Evolutionary conservation across 1,140 invertebrate species (phyloP).

Genomic region (Drosophila burlai): DNA sequence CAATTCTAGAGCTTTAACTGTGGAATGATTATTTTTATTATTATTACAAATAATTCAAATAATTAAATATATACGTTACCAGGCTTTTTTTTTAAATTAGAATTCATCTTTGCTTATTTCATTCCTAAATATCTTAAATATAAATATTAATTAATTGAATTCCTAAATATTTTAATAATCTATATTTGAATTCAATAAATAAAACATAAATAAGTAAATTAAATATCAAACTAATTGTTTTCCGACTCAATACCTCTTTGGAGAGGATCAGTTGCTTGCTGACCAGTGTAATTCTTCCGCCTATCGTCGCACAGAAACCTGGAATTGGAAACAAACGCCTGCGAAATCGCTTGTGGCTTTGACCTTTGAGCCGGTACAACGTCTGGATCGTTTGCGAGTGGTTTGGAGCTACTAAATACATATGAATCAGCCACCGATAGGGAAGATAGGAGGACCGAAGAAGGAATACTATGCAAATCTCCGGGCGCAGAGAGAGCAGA

Average conservation of each 20-base stretch:
- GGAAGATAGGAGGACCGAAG: background rate
- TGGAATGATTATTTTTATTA: background rate
- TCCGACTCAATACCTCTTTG: background rate
- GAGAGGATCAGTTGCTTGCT: background rate
- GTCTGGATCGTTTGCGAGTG: slow-evolving; percentile 17
- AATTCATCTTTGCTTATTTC: too few species aligned
- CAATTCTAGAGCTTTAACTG: background rate
- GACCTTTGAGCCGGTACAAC: slow-evolving; percentile 53
- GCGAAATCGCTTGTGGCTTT: slow-evolving; percentile 28
- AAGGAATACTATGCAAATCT: slow-evolving; percentile 34
- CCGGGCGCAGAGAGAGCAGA: background rate
- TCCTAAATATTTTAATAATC: too few species aligned
- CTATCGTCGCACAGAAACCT: slow-evolving; percentile 18
- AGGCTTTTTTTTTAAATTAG: too few species aligned
- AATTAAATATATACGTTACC: too few species aligned
- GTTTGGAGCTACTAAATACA: slow-evolving; percentile 6
- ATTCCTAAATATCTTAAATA: too few species aligned
- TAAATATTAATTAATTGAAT: too few species aligned
- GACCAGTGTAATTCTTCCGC: slow-evolving; percentile 14
- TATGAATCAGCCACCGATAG: slow-evolving; percentile 32
- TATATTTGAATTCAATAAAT: too few species aligned
- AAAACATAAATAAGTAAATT: too few species aligned
- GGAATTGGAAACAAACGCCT: slow-evolving; percentile 22
- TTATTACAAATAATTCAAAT: too few species aligned
- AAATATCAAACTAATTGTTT: too few species aligned